Percentiles rank a stretch among this genome's conserved stretches.
These are phyloP conservation scores for Dromiciops gliroides DNA, from an alignment of 2,113 vertebrate species.

Conservation along the genomic window DNA sequence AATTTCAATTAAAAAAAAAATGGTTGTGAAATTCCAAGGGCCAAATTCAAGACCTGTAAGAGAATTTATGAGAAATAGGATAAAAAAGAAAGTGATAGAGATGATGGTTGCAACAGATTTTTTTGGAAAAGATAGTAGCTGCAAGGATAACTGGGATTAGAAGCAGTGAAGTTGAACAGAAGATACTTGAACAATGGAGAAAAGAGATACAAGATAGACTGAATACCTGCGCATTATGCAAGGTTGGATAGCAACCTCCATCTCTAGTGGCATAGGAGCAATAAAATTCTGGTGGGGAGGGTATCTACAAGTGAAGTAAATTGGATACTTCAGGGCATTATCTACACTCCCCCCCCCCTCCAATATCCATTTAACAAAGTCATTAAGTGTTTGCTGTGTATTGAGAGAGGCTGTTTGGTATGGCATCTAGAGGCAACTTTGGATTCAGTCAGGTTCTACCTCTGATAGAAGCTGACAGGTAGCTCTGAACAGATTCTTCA, in stretches of 20 bases:
- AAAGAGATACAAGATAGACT: not conserved
- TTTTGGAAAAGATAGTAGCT: not conserved
- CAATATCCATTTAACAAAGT: not conserved
- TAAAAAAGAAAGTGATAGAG: not conserved
- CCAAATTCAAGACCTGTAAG: not conserved
- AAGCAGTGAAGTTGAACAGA: not conserved
- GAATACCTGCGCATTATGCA: not conserved
- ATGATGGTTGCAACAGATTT: not conserved
- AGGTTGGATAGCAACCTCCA: not conserved
- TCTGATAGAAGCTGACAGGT: not conserved
- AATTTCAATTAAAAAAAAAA: not conserved
- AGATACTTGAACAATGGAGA: not conserved
- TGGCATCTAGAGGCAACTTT: not conserved
- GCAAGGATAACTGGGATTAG: not conserved
- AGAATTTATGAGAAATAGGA: not conserved
- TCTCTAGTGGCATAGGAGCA: not conserved
- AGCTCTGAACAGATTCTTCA: not conserved
- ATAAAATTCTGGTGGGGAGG: not conserved
- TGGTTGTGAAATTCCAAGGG: not conserved
- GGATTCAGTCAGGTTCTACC: not conserved
- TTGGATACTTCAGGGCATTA: not conserved
- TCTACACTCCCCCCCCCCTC: not conserved
- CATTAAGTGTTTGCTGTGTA: not conserved
- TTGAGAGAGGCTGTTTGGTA: not conserved
- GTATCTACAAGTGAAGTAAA: not conserved